Evolutionary conservation across 2,888 invertebrate species (phyloP).

Genomic region (Pristionchus entomophagus): DNA sequence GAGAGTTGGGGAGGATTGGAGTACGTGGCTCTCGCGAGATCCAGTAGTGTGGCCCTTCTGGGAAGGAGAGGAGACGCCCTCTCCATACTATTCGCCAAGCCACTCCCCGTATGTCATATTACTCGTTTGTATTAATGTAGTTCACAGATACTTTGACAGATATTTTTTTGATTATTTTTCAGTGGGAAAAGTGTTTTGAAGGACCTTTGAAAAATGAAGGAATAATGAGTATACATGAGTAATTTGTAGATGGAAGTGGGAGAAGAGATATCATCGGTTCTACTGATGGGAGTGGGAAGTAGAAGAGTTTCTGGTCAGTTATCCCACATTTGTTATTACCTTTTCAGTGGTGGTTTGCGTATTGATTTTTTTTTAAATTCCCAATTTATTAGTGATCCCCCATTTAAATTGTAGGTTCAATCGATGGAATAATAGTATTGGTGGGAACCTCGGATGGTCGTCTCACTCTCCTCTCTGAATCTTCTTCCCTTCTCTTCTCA

Average conservation of each 20-base stretch:
- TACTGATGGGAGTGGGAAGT: conserved; percentile 42
- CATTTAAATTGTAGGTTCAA: background rate
- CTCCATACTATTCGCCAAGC: conserved; percentile 21
- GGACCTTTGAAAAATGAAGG: too few species aligned
- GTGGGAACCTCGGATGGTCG: conserved; percentile 45
- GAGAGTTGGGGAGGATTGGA: conserved; percentile 44
- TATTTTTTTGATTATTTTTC: too few species aligned
- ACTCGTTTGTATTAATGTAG: too few species aligned
- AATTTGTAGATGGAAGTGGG: conserved; percentile 33
- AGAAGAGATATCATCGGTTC: conserved; percentile 41
- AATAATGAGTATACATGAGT: background rate
- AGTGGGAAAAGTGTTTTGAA: too few species aligned
- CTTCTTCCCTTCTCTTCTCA: conserved; percentile 32
- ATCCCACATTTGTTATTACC: background rate
- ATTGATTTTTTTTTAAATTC: background rate
- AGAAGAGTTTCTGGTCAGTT: conserved; percentile 34
- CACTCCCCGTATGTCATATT: background rate
- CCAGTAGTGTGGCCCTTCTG: conserved; percentile 19
- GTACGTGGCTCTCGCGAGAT: conserved; percentile 31
- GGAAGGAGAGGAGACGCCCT: conserved; percentile 26
- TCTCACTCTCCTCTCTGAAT: conserved; percentile 35
- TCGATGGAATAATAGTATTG: conserved; percentile 26
- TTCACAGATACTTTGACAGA: background rate
- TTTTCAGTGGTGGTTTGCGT: background rate
- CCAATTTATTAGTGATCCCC: too few species aligned